These are phyloP conservation scores for Pristis pectinata DNA, from an alignment of 2,797 vertebrate species.

Conservation along the genomic window DNA sequence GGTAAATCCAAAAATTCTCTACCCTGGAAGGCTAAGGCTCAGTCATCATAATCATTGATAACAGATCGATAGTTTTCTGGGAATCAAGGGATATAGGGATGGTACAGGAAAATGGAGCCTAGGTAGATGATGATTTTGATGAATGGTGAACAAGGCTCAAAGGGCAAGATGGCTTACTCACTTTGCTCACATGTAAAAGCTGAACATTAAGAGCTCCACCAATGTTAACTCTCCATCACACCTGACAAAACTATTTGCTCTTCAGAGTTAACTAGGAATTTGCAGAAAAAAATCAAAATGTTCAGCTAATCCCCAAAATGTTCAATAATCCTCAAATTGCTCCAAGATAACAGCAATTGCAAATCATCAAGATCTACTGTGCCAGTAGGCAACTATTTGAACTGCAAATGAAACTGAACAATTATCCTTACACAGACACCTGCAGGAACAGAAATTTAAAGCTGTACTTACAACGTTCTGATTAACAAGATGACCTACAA, in stretches of 20 bases:
- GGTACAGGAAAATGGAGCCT: no score
- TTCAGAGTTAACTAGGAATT: neutral
- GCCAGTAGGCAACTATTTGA: no score
- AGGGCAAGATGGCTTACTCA: no score
- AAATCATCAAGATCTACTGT: neutral
- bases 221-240: neutral
- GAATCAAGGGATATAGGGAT: no score
- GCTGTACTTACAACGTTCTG: conserved; percentile 86
- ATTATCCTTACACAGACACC: neutral
- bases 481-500: conserved; percentile 97
- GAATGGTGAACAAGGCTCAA: no score
- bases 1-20: no score
- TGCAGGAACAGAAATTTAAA: neutral
- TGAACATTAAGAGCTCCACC: neutral
- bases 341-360: neutral
- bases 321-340: neutral
- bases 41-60: no score
- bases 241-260: neutral
- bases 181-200: neutral
- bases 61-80: no score
- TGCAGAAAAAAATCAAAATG: neutral
- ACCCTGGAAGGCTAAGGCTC: no score
- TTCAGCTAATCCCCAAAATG: neutral
- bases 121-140: no score
- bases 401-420: neutral